Percentiles rank a stretch among this genome's conserved stretches.
These are phyloP conservation scores for Galbula dea DNA, from an alignment of 2,113 vertebrate species.

Conservation along the genomic window DNA sequence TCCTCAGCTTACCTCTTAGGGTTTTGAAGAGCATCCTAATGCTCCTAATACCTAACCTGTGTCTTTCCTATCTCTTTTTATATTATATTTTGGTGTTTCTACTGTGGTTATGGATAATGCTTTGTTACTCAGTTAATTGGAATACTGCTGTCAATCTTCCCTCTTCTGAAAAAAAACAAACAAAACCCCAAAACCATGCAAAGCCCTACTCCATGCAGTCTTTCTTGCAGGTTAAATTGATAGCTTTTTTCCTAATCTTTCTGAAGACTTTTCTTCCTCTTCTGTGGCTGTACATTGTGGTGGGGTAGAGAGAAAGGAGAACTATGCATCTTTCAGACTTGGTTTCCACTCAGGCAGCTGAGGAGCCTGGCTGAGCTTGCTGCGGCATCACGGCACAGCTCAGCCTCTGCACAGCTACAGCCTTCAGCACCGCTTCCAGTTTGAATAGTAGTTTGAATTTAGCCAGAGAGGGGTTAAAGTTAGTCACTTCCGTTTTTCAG, in stretches of 20 bases:
- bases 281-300: background rate
- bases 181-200: background rate
- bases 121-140: background rate
- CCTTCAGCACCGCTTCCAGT: background rate
- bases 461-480: background rate
- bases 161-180: background rate
- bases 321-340: background rate
- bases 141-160: background rate
- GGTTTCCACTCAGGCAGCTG: rapidly evolving
- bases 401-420: background rate
- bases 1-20: background rate
- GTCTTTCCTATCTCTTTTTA: background rate
- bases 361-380: background rate
- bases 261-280: background rate
- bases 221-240: background rate
- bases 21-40: background rate
- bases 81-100: background rate
- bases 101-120: background rate
- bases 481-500: background rate
- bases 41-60: background rate
- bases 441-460: background rate
- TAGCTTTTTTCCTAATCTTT: background rate
- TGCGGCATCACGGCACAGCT: rapidly evolving
- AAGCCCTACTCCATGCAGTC: background rate
- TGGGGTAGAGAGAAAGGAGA: background rate